Percentiles rank a stretch among this genome's conserved stretches.
phyloP scores from a whole-genome alignment of 2,888 invertebrate genomes.

The Marasmarcha lunaedactyla region DNA sequence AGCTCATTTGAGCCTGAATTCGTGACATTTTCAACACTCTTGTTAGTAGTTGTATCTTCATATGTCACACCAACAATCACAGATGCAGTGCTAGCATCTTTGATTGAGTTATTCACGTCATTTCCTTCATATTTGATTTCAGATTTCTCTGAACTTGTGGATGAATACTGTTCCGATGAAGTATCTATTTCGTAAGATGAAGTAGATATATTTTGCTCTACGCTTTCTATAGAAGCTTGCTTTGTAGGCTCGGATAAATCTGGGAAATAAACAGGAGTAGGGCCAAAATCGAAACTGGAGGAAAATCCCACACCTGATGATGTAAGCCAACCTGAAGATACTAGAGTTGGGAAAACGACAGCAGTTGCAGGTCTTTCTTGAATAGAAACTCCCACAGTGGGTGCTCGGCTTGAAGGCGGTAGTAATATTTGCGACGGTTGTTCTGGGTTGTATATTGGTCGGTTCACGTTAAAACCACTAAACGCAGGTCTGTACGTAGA shows the following conservation, averaged over 20 bases:
- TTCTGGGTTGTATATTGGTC: slow-evolving; percentile 40
- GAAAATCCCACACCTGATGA: slow-evolving; percentile 54
- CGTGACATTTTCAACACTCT: slow-evolving; percentile 20
- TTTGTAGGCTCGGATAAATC: slow-evolving; percentile 26
- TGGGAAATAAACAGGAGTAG: slow-evolving; percentile 43
- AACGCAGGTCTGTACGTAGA: slow-evolving; percentile 56
- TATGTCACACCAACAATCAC: slow-evolving; percentile 3
- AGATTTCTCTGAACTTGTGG: slow-evolving; percentile 27
- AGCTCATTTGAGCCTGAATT: slow-evolving; percentile 28
- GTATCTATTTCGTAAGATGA: slow-evolving; percentile 33
- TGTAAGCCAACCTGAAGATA: slow-evolving; percentile 57
- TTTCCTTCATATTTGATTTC: slow-evolving; percentile 20
- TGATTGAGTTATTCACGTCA: slow-evolving; percentile 14
- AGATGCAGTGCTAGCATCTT: slow-evolving; percentile 24
- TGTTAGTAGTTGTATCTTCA: slow-evolving; percentile 16
- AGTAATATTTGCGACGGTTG: slow-evolving; percentile 50
- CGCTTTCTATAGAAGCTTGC: slow-evolving; percentile 22
- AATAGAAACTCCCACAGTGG: slow-evolving; percentile 26
- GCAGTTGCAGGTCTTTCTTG: slow-evolving; percentile 29
- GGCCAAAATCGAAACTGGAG: slow-evolving; percentile 47
- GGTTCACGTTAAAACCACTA: slow-evolving; percentile 42
- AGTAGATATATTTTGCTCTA: slow-evolving; percentile 22
- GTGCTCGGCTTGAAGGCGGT: slow-evolving; percentile 43
- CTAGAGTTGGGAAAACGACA: slow-evolving; percentile 51
- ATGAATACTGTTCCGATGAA: slow-evolving; percentile 32